Evolutionary conservation across 2,888 invertebrate species (phyloP).

Genomic region (Aphodius granarius): DNA sequence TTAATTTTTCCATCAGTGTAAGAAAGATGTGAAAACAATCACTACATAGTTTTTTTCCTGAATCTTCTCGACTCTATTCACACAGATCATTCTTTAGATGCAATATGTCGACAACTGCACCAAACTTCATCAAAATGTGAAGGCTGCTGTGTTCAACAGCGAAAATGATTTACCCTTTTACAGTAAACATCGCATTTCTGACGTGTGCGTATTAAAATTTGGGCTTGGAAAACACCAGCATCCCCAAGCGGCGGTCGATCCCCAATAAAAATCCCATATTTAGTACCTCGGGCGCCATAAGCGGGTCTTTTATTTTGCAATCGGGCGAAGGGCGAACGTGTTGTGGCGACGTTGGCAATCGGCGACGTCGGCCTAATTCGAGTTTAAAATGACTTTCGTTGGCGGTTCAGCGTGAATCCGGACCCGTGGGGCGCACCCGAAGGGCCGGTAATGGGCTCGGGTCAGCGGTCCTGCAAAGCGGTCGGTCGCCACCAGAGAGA

Average conservation of each 20-base stretch:
- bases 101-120: no score
- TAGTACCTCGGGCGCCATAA: background rate
- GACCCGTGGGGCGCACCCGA: background rate
- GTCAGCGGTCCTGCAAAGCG: constrained; percentile 4
- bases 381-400: constrained; percentile 11
- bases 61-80: no score
- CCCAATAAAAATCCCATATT: background rate
- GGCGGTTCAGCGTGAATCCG: constrained; percentile 4
- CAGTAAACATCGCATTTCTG: no score
- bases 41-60: no score
- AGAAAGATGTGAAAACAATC: no score
- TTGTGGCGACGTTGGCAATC: constrained; percentile 1
- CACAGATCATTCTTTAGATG: no score
- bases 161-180: no score
- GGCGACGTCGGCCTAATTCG: background rate
- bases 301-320: background rate
- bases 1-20: no score
- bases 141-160: no score
- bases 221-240: background rate
- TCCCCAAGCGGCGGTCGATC: background rate
- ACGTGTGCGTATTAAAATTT: background rate
- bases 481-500: background rate
- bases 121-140: no score
- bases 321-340: background rate
- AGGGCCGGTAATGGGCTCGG: constrained; percentile 5